Percentiles rank a stretch among this genome's conserved stretches.
Evolutionary conservation across 2,797 vertebrate species (phyloP).

Genomic region (Sebastolobus alascanus): DNA sequence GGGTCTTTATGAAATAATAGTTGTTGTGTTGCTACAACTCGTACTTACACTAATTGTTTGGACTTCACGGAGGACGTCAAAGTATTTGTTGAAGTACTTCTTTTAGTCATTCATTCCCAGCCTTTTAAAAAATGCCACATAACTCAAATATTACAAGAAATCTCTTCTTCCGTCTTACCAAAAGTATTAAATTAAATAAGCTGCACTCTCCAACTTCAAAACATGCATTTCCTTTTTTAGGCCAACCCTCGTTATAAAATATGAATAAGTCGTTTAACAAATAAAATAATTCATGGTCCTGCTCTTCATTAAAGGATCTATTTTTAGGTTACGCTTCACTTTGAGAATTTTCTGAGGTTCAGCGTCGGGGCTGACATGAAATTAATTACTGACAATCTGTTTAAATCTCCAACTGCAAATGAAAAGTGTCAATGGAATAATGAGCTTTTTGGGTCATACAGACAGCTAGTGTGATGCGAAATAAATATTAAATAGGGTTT

Average conservation of each 20-base stretch:
- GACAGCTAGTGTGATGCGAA: not conserved
- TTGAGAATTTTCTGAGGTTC: constrained; percentile 9
- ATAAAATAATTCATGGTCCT: constrained; percentile 10
- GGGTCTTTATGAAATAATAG: no score
- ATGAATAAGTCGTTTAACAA: not conserved
- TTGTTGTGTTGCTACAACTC: no score
- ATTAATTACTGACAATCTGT: constrained; percentile 26
- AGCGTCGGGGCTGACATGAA: not conserved
- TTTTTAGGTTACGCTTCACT: constrained; percentile 24
- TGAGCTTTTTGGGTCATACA: constrained; percentile 20
- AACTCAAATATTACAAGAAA: not conserved
- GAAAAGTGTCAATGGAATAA: constrained; percentile 24
- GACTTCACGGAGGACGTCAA: not conserved
- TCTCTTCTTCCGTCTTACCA: not conserved
- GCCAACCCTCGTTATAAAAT: not conserved
- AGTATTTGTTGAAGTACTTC: not conserved
- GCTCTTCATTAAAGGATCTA: not conserved
- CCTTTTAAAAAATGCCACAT: not conserved
- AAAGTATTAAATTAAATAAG: not conserved
- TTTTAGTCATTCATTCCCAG: not conserved
- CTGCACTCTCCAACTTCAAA: not conserved
- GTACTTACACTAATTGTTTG: no score
- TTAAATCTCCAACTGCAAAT: constrained; percentile 16
- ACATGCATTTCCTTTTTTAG: not conserved
- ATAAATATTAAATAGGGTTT: not conserved